Conservation (phyloP, 2,888 invertebrate genomes). For the Drosophila anomalata region DNA sequence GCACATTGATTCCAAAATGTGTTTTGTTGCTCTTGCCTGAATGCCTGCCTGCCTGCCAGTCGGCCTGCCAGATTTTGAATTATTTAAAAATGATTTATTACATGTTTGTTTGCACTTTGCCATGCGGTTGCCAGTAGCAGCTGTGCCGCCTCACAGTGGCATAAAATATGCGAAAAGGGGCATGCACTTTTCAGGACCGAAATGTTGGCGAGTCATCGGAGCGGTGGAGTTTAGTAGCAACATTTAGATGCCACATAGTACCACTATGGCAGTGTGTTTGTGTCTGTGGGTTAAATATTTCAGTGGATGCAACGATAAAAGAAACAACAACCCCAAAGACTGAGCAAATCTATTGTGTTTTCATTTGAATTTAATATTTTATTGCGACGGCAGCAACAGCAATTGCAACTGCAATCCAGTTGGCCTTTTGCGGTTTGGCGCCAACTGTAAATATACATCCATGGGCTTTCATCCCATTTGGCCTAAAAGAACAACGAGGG, state of each 20-base stretch:
- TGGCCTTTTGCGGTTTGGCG: slow-evolving; percentile 70
- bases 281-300: slow-evolving; percentile 55
- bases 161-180: slow-evolving; percentile 1
- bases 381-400: slow-evolving; percentile 38
- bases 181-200: not conserved
- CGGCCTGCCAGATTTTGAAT: slow-evolving; percentile 60
- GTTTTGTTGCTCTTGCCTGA: slow-evolving; percentile 3
- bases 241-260: not conserved
- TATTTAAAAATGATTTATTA: slow-evolving; percentile 75
- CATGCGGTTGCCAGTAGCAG: slow-evolving; percentile 64
- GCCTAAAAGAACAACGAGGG: not conserved
- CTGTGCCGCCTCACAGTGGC: slow-evolving; percentile 42
- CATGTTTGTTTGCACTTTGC: slow-evolving; percentile 74
- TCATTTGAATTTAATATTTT: slow-evolving; percentile 73
- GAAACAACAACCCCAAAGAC: slow-evolving; percentile 17
- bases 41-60: slow-evolving; percentile 23
- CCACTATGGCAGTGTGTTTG: slow-evolving; percentile 32
- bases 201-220: not conserved
- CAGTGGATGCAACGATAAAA: slow-evolving; percentile 36
- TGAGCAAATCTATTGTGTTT: slow-evolving; percentile 68
- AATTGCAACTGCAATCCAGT: slow-evolving; percentile 58
- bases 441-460: slow-evolving; percentile 50
- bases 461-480: slow-evolving; percentile 6
- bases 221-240: not conserved
- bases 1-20: slow-evolving; percentile 29